Percentiles rank a stretch among this genome's conserved stretches.
Evolutionary conservation across 2,888 invertebrate species (phyloP).

Genomic region (Halictus quadricinctus): DNA sequence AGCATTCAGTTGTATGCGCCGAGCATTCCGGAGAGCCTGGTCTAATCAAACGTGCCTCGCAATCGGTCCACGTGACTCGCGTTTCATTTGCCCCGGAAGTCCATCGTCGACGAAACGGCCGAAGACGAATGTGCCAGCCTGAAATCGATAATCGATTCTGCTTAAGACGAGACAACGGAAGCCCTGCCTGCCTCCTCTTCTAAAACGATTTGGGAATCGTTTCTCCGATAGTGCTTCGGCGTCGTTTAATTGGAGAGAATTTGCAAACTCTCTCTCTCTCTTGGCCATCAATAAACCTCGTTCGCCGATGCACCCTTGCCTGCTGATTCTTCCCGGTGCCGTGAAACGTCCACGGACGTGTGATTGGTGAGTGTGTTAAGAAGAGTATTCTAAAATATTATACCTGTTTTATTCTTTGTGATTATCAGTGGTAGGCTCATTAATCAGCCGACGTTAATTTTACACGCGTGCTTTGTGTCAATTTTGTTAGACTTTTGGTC

Average conservation of each 20-base stretch:
- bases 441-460: no score
- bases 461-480: no score
- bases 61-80: constrained; percentile 37
- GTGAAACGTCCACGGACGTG: background rate
- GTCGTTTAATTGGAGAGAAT: constrained; percentile 1
- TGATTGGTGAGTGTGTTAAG: background rate
- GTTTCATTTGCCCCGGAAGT: constrained; percentile 37
- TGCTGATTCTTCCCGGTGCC: background rate
- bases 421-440: no score
- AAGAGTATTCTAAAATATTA: background rate
- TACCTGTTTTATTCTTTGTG: background rate
- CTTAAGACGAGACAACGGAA: constrained; percentile 17
- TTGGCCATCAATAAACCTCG: background rate
- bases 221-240: constrained; percentile 2
- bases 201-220: constrained; percentile 13
- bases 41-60: constrained; percentile 44
- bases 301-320: background rate
- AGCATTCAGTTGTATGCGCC: constrained; percentile 22
- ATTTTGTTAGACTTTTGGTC: no score
- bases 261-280: background rate
- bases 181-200: background rate
- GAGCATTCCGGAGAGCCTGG: constrained; percentile 22
- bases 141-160: constrained; percentile 7
- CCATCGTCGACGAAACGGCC: constrained; percentile 16
- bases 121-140: constrained; percentile 32